Percentiles rank a stretch among this genome's conserved stretches.
These are phyloP conservation scores for Dasysyrphus tricinctus DNA, from an alignment of 2,888 invertebrate genomes.

Conservation along the genomic window DNA sequence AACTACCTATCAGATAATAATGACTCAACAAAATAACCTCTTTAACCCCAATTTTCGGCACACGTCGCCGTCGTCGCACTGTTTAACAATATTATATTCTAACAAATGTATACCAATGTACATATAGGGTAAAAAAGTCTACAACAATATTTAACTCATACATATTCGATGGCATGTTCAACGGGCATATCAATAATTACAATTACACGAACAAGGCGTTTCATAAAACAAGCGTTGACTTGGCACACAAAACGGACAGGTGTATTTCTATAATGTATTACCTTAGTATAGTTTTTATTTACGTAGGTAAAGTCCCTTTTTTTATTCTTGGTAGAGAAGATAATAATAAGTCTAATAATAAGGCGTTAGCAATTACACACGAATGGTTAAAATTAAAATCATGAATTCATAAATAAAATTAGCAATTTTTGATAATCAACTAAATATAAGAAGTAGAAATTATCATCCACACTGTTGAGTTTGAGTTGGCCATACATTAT, in stretches of 20 bases:
- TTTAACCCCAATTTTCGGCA: constrained; percentile 19
- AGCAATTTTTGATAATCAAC: constrained; percentile 77
- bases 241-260: constrained; percentile 41
- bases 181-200: constrained; percentile 62
- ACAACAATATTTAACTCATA: not conserved
- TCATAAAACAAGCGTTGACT: constrained; percentile 45
- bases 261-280: constrained; percentile 38
- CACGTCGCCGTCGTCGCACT: not conserved
- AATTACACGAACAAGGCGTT: constrained; percentile 64
- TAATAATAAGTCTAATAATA: constrained; percentile 66
- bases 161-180: constrained; percentile 68
- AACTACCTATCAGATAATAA: constrained; percentile 57
- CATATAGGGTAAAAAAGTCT: not conserved
- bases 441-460: not conserved
- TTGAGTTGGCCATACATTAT: not conserved
- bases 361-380: constrained; percentile 67
- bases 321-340: constrained; percentile 24
- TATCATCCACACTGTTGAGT: not conserved
- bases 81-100: not conserved
- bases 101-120: not conserved
- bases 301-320: constrained; percentile 22
- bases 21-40: constrained; percentile 33
- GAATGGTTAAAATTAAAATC: constrained; percentile 74
- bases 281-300: not conserved
- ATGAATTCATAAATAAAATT: constrained; percentile 83